These are phyloP conservation scores for Eumaeus atala DNA, from an alignment of 1,140 invertebrate genomes.

Conservation along the genomic window DNA sequence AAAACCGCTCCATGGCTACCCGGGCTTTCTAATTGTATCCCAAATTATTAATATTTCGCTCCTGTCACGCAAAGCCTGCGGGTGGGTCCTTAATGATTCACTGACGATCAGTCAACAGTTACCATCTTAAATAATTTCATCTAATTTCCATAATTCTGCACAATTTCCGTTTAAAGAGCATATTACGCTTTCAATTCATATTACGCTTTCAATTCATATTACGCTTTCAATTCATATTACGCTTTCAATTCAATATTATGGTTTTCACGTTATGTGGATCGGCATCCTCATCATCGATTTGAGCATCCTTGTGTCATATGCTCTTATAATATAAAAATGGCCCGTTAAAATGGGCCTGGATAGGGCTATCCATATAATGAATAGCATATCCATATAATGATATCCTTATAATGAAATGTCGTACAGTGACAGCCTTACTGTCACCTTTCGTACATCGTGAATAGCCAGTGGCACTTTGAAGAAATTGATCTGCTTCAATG, in stretches of 20 bases:
- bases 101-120: conserved; percentile 44
- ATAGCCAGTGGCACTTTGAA: no score
- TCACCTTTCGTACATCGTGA: no score
- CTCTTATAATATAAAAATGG: no score
- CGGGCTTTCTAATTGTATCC: conserved; percentile 36
- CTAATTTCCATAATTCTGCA: conserved; percentile 64
- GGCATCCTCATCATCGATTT: no score
- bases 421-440: no score
- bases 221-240: conserved; percentile 9
- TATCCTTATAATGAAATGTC: no score
- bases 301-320: no score
- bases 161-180: conserved; percentile 59
- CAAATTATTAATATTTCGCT: conserved; percentile 53
- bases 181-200: conserved; percentile 35
- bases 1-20: conserved; percentile 20
- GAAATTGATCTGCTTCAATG: no score
- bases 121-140: conserved; percentile 59
- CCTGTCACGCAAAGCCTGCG: conserved; percentile 49
- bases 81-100: conserved; percentile 37
- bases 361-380: no score
- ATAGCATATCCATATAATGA: no score
- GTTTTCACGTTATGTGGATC: no score
- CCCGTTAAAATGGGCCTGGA: no score
- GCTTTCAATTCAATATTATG: conserved; percentile 9
- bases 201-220: conserved; percentile 9